Base-by-base conservation (phyloP, 2,797 vertebrate species). In the Sarcoramphus papa region DNA sequence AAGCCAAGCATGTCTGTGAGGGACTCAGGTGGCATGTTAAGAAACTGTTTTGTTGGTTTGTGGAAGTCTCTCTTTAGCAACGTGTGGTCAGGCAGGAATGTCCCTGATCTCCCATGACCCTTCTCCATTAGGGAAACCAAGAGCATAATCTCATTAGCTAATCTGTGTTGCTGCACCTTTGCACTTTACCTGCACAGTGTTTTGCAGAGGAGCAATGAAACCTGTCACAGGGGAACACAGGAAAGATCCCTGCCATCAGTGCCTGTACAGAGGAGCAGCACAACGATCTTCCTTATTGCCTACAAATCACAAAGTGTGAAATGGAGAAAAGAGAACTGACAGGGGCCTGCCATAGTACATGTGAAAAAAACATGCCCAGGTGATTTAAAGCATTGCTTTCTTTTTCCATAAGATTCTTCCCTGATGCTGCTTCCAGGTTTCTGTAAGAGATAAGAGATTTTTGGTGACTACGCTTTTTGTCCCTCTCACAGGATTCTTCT, bases 51-150 rank as follows among this genome's bases (percentile, higher is more conserved):
- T 88, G 35, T 21, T 69, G 77, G 7, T 33, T 92, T 85, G 43
- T 64, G 35, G 54, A 80, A 37, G 9, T 60, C 72, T 73, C 43
- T 92, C 63, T 78, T 60, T 14, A 87, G 60, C 15, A 56, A 28
- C 1, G 0, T 0, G 1, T 5, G 6, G n/a, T 82, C 28, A 80
- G 56, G 47, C 50, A 41, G 65, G 37, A 54, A 57, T 0, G 3
- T 57, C 65, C 30, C 45, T 88, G 9, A 74, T 67, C 54, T 89
- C 40, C 40, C 28, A 25, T 10, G 14, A 60, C 72, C 81, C 10
- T 83, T 54, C 24, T 73, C 51, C 27, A 19, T 31, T 22, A 54
- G 37, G 72, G 40, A 90, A 83, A 69, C 35, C 40, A 85, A 56
- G 19, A 70, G 14, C 53, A 81, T 56, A 53, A 88, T 80, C 74